Evolutionary conservation across 37 sponge, comb jelly and placozoan species (phyloP).

Genomic region (Lycopodina hypogea): DNA sequence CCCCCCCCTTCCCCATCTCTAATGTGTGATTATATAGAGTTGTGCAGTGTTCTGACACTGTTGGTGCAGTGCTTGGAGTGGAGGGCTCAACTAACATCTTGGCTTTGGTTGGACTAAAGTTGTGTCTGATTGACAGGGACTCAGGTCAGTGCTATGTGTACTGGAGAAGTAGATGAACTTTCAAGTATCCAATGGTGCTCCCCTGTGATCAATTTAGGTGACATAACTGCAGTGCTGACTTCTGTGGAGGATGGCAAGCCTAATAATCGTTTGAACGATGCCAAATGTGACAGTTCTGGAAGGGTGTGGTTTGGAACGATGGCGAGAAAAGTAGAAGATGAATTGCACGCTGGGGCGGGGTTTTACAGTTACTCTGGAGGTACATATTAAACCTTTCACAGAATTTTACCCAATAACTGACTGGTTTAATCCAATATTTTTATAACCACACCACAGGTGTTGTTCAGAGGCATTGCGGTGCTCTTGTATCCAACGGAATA

Average conservation of each 20-base stretch:
- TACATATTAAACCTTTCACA: neutral
- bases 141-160: conserved; percentile 16
- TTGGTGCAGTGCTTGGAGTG: conserved; percentile 41
- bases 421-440: too few species aligned
- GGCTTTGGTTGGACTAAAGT: conserved; percentile 23
- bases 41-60: conserved; percentile 11
- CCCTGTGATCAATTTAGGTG: neutral
- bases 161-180: too few species aligned
- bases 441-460: neutral
- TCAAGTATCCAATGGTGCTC: too few species aligned
- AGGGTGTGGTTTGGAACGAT: conserved; percentile 66
- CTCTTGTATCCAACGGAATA: conserved; percentile 61
- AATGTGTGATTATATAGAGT: too few species aligned
- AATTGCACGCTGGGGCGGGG: neutral
- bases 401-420: too few species aligned
- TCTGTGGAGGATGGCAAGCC: conserved; percentile 8
- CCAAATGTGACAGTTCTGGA: conserved; percentile 46
- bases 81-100: conserved; percentile 23
- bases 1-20: too few species aligned
- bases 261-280: conserved; percentile 59
- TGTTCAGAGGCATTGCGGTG: neutral
- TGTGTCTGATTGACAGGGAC: conserved; percentile 46
- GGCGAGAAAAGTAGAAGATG: neutral
- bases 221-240: neutral
- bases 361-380: conserved; percentile 38